Evolutionary conservation across 2,888 invertebrate genomes (phyloP).

Genomic region (Eledone cirrhosa): DNA sequence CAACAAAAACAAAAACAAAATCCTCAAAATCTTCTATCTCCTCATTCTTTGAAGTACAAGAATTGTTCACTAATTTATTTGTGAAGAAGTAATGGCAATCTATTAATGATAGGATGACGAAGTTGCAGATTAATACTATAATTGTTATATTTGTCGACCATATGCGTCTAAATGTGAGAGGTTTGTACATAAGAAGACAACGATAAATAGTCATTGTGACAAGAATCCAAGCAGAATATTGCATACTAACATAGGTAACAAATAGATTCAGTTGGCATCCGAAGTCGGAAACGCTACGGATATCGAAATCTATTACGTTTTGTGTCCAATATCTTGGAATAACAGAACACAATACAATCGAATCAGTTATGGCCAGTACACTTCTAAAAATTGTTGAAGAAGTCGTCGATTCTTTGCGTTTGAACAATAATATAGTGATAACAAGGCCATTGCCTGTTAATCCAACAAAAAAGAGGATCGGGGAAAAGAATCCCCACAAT

Average conservation of each 20-base stretch:
- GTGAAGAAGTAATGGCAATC: conserved; percentile 22
- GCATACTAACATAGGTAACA: conserved; percentile 12
- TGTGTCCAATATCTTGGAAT: conserved; percentile 25
- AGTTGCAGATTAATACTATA: neutral
- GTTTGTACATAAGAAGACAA: neutral
- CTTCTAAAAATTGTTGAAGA: neutral
- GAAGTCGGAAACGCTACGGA: neutral
- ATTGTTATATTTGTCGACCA: neutral
- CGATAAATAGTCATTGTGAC: conserved; percentile 28
- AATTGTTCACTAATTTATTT: neutral
- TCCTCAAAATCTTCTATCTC: neutral
- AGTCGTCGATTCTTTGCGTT: neutral
- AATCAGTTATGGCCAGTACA: conserved; percentile 34
- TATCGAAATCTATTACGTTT: neutral
- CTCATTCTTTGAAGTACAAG: neutral
- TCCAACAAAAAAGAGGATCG: neutral
- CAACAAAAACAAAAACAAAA: neutral
- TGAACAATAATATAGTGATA: neutral
- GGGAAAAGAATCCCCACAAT: neutral
- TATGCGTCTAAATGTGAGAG: neutral
- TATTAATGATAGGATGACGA: neutral
- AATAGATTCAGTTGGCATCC: neutral
- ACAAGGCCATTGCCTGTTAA: neutral
- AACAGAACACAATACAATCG: conserved; percentile 32
- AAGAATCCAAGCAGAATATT: conserved; percentile 31